Percentiles rank a stretch among this genome's conserved stretches.
phyloP scores from a whole-genome alignment of 2,113 vertebrate genomes.

The Lamprotornis superbus region DNA sequence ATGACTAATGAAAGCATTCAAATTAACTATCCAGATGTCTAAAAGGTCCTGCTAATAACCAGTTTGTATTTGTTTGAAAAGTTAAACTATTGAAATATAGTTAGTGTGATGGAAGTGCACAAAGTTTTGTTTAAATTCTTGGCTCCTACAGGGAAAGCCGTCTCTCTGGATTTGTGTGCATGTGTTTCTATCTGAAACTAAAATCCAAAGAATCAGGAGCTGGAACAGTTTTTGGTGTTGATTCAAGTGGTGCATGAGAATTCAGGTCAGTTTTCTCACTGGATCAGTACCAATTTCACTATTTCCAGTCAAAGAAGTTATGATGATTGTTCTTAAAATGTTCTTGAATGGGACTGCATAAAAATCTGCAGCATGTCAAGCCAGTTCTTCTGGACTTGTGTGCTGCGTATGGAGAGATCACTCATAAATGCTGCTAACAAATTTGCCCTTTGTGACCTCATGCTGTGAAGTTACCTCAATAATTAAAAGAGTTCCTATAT shows the following conservation, averaged over 20 bases:
- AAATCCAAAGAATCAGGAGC: slow-evolving; percentile 10
- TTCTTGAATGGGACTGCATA: neutral
- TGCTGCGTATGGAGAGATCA: neutral
- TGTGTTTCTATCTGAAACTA: slow-evolving; percentile 31
- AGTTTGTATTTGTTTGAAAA: neutral
- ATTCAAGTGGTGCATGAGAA: slow-evolving; percentile 21
- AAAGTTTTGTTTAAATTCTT: neutral
- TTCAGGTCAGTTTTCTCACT: slow-evolving; percentile 17
- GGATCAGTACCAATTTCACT: neutral
- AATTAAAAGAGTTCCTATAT: slow-evolving; percentile 76
- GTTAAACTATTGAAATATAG: neutral
- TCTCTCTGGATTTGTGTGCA: slow-evolving; percentile 15
- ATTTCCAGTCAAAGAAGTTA: slow-evolving; percentile 15
- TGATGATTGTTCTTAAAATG: neutral
- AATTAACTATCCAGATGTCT: neutral
- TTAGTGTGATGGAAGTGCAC: neutral
- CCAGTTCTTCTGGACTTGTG: neutral
- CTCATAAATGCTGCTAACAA: slow-evolving; percentile 61
- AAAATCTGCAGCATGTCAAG: neutral
- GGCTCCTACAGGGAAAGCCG: neutral
- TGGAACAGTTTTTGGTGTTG: neutral
- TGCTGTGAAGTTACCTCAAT: slow-evolving; percentile 74
- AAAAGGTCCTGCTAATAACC: neutral
- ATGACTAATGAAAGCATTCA: neutral
- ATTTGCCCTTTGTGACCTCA: slow-evolving; percentile 58